phyloP scores from a whole-genome alignment of 2,888 invertebrate species.

The Cerceris ruficornis region DNA sequence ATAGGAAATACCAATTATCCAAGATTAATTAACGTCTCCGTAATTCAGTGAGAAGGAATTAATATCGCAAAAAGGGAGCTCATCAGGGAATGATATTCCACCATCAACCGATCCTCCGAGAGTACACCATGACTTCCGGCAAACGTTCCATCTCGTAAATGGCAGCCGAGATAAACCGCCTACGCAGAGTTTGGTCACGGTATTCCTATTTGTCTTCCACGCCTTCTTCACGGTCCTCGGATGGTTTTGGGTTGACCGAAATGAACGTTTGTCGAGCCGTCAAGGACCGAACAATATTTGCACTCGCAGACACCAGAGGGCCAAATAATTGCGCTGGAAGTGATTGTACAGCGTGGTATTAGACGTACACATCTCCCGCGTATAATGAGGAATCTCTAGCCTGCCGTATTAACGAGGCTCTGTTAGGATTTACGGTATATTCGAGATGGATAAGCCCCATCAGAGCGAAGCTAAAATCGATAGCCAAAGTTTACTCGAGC shows the following conservation, averaged over 20 bases:
- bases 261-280: not conserved
- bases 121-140: not conserved
- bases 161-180: not conserved
- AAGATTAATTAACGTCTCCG: too few species aligned
- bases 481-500: slow-evolving; percentile 25
- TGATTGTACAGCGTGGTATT: slow-evolving; percentile 20
- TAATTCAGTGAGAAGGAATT: too few species aligned
- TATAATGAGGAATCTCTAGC: slow-evolving; percentile 20
- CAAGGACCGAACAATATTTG: slow-evolving; percentile 33
- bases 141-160: not conserved
- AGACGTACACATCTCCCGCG: slow-evolving; percentile 1
- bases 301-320: slow-evolving; percentile 20
- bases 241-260: slow-evolving; percentile 7
- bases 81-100: too few species aligned
- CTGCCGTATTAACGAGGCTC: slow-evolving; percentile 39
- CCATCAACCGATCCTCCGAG: too few species aligned
- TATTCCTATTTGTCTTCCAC: slow-evolving; percentile 9
- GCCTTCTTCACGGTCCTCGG: not conserved
- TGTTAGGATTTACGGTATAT: slow-evolving; percentile 50
- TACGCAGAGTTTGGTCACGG: not conserved
- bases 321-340: slow-evolving; percentile 22
- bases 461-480: slow-evolving; percentile 34
- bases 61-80: too few species aligned
- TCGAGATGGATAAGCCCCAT: slow-evolving; percentile 29
- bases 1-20: too few species aligned